Conservation (phyloP, 2,113 vertebrate species). For the Cebidichthys violaceus region DNA sequence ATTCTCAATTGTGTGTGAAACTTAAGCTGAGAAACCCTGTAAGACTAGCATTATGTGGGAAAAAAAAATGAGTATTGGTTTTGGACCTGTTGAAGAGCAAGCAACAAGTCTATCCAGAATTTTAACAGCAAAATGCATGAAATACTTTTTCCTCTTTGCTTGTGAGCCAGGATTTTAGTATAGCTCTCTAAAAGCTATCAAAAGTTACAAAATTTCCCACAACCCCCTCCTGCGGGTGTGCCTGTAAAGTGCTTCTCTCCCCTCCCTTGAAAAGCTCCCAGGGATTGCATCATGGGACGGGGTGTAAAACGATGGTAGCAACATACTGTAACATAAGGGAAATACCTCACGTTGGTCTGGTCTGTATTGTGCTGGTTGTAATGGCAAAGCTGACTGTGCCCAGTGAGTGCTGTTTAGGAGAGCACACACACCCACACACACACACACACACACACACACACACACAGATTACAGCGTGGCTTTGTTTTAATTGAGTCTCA, state of each 20-base stretch:
- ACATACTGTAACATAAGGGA: constrained; percentile 73
- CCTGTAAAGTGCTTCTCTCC: constrained; percentile 75
- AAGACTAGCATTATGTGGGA: constrained; percentile 26
- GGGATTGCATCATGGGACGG: constrained; percentile 75
- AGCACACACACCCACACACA: constrained; percentile 15
- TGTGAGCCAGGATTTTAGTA: constrained; percentile 50
- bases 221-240: constrained; percentile 67
- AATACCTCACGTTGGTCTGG: constrained; percentile 74
- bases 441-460: constrained; percentile 32
- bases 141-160: constrained; percentile 35
- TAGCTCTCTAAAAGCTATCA: constrained; percentile 73
- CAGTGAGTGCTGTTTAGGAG: no score
- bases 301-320: constrained; percentile 70
- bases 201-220: constrained; percentile 76
- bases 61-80: constrained; percentile 21
- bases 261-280: constrained; percentile 62
- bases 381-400: constrained; percentile 30
- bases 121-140: constrained; percentile 49
- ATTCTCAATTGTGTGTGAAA: constrained; percentile 72
- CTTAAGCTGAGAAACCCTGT: constrained; percentile 18
- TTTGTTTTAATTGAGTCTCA: constrained; percentile 80
- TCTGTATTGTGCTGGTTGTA: constrained; percentile 33
- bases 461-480: constrained; percentile 59
- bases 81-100: constrained; percentile 34
- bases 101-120: constrained; percentile 34